Conservation (phyloP, 2,888 invertebrate genomes). For the Tetragnatha montana region DNA sequence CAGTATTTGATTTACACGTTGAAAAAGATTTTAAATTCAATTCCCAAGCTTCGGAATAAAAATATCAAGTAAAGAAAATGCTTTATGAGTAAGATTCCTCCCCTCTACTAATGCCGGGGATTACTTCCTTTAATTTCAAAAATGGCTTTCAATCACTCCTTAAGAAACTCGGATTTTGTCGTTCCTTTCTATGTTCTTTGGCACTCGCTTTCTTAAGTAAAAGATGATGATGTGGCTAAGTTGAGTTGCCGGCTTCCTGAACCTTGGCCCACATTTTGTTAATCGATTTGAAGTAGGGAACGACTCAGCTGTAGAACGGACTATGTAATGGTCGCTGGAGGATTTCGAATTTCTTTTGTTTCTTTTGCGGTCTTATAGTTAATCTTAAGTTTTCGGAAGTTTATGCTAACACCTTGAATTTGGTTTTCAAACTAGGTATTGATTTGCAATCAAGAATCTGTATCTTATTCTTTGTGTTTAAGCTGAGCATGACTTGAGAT, state of each 20-base stretch:
- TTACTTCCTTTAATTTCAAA: slow-evolving; percentile 27
- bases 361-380: slow-evolving; percentile 12
- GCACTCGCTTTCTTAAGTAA: slow-evolving; percentile 18
- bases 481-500: too few species aligned
- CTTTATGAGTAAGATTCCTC: background rate
- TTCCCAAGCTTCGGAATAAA: background rate
- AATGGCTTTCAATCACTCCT: slow-evolving; percentile 27
- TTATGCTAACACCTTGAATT: background rate
- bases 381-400: background rate
- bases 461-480: too few species aligned
- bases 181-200: slow-evolving; percentile 34
- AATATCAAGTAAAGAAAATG: background rate
- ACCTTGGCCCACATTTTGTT: slow-evolving; percentile 67
- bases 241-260: slow-evolving; percentile 67
- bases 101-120: slow-evolving; percentile 1
- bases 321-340: slow-evolving; percentile 41
- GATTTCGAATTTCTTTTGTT: slow-evolving; percentile 2
- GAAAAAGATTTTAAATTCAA: background rate
- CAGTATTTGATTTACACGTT: background rate
- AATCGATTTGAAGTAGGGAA: slow-evolving; percentile 55
- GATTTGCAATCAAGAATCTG: background rate
- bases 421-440: background rate
- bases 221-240: slow-evolving; percentile 51
- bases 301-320: slow-evolving; percentile 38
- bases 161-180: slow-evolving; percentile 13